A percentile compares a stretch with the other conserved stretches of the same genome.
phyloP scores from a whole-genome alignment of 1,140 invertebrate genomes.

The Trichonephila inaurata region DNA sequence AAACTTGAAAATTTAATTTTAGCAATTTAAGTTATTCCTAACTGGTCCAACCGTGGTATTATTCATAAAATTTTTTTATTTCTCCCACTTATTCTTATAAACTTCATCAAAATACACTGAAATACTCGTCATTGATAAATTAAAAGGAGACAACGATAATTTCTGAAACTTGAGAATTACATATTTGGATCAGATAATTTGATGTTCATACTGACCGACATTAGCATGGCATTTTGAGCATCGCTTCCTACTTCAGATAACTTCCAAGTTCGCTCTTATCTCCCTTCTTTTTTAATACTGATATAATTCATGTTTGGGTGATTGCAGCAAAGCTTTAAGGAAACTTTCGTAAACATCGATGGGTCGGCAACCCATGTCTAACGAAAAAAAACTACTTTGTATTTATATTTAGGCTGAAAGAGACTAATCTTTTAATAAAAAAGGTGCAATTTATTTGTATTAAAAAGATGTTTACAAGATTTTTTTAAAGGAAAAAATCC shows the following conservation, averaged over 20 bases:
- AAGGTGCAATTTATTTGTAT: background rate
- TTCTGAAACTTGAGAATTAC: background rate
- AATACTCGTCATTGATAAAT: no score
- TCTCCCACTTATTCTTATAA: no score
- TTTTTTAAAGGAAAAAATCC: background rate
- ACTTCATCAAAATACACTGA: no score
- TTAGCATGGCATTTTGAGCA: background rate
- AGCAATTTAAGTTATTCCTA: no score
- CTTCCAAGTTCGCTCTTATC: background rate
- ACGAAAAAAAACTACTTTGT: background rate
- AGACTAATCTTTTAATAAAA: background rate
- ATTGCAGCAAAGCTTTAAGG: background rate
- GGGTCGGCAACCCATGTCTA: conserved; percentile 5
- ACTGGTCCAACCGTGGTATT: no score
- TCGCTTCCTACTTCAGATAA: background rate
- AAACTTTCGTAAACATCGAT: background rate
- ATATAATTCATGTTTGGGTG: background rate
- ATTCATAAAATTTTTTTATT: no score
- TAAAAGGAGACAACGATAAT: no score
- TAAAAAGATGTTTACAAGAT: background rate
- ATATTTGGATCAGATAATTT: background rate
- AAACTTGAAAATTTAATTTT: no score
- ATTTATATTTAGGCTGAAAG: conserved; percentile 11
- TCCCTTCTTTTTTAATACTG: background rate
- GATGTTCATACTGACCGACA: background rate